Percentiles rank a stretch among this genome's conserved stretches.
These are phyloP conservation scores for Platysternon megacephalum DNA, from an alignment of 2,113 vertebrate species.

Conservation along the genomic window DNA sequence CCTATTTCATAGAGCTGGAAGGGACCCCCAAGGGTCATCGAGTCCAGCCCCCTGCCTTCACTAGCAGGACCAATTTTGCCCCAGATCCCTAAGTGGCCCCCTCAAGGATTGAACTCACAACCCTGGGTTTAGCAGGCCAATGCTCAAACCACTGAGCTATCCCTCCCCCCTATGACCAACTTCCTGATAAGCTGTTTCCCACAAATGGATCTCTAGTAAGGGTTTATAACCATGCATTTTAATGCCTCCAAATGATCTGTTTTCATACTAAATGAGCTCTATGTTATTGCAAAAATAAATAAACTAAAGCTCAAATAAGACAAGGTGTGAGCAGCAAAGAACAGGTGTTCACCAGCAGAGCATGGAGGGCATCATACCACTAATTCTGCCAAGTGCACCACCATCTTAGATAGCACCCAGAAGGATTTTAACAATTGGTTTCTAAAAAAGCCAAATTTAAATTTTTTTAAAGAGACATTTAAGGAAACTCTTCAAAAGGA, in stretches of 20 bases:
- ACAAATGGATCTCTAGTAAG: background rate
- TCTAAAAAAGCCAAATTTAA: background rate
- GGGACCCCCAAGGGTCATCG: too few species aligned
- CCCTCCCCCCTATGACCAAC: too few species aligned
- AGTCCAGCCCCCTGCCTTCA: too few species aligned
- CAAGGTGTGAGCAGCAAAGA: background rate
- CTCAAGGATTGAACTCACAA: too few species aligned
- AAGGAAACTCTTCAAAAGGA: background rate
- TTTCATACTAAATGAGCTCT: background rate
- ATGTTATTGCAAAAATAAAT: background rate
- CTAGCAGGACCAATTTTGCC: too few species aligned
- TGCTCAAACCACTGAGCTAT: too few species aligned
- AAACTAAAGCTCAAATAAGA: background rate
- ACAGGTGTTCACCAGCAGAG: background rate
- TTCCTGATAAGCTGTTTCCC: background rate
- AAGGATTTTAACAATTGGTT: background rate
- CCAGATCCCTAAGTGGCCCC: too few species aligned
- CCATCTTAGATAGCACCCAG: background rate
- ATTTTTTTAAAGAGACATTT: background rate
- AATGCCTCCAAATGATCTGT: background rate
- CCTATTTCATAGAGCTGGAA: too few species aligned
- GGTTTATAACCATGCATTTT: background rate
- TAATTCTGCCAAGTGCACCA: background rate
- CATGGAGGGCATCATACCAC: fast-evolving
- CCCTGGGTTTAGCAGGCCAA: too few species aligned